A percentile compares a stretch with the other conserved stretches of the same genome.
Conservation (phyloP, 1,140 invertebrate genomes). For the Lineus longissimus region DNA sequence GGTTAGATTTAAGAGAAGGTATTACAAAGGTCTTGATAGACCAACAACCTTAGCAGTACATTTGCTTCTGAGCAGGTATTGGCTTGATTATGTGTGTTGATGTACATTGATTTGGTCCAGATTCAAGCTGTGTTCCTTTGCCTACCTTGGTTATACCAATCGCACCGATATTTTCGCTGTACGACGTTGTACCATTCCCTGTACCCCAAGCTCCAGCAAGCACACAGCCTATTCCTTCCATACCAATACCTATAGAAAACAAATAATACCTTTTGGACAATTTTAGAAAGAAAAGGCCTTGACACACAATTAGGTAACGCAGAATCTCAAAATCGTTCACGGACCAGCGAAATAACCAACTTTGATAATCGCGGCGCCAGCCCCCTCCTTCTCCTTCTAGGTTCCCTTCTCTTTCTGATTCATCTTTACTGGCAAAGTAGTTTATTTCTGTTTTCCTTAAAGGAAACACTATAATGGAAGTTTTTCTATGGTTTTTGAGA, state of each 20-base stretch:
- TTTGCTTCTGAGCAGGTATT: not conserved
- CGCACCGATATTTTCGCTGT: constrained; percentile 77
- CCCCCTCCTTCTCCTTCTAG: not conserved
- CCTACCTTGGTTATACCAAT: constrained; percentile 65
- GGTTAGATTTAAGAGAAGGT: not conserved
- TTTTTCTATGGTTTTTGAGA: too few species aligned
- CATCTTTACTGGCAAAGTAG: not conserved
- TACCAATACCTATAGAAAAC: constrained; percentile 60
- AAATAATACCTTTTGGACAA: not conserved
- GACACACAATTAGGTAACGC: too few species aligned
- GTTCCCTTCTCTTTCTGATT: not conserved
- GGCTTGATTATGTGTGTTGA: not conserved
- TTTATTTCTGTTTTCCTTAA: too few species aligned
- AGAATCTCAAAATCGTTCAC: too few species aligned
- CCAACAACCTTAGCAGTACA: not conserved
- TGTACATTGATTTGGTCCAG: not conserved
- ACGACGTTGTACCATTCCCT: constrained; percentile 80
- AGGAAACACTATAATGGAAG: too few species aligned
- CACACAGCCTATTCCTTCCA: constrained; percentile 78
- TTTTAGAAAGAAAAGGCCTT: too few species aligned
- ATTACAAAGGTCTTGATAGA: not conserved
- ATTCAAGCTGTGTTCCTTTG: not conserved
- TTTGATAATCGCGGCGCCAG: too few species aligned
- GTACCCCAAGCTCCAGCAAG: constrained; percentile 75
- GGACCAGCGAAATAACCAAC: too few species aligned